Conservation (phyloP, 2,888 invertebrate genomes). For the Caradrina clavipalpis region DNA sequence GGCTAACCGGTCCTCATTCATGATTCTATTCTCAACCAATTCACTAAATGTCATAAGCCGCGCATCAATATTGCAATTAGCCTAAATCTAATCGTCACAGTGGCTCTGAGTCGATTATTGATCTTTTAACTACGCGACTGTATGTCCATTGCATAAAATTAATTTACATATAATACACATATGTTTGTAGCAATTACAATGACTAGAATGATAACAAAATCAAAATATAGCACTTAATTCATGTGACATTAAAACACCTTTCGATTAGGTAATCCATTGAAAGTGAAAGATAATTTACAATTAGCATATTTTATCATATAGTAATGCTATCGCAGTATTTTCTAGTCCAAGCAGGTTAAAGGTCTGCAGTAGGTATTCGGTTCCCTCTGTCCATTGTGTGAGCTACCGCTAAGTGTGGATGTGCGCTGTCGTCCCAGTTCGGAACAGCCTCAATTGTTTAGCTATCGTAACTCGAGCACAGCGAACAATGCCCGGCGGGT, state of each 20-base stretch:
- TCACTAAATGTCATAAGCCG: conserved; percentile 38
- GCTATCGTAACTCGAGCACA: conserved; percentile 60
- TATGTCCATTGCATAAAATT: conserved; percentile 59
- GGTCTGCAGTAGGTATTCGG: conserved; percentile 42
- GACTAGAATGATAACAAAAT: conserved; percentile 82
- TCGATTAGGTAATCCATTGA: conserved; percentile 30
- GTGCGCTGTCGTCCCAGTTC: conserved; percentile 65
- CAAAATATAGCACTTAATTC: conserved; percentile 63
- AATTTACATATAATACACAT: conserved; percentile 70
- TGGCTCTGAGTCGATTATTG: conserved; percentile 12
- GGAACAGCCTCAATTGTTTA: conserved; percentile 69
- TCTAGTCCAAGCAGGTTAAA: conserved; percentile 50
- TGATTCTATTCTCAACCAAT: conserved; percentile 58
- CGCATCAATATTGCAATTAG: conserved; percentile 17
- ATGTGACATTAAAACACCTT: conserved; percentile 46
- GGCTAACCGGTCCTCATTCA: conserved; percentile 73
- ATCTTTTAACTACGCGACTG: conserved; percentile 43
- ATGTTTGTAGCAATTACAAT: conserved; percentile 79
- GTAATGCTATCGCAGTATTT: conserved; percentile 33
- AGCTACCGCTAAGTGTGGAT: conserved; percentile 32
- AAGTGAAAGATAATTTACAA: conserved; percentile 40
- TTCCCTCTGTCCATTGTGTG: conserved; percentile 50
- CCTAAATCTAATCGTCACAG: conserved; percentile 22
- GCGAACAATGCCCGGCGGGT: conserved; percentile 54
- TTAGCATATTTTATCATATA: conserved; percentile 39